A percentile compares a stretch with the other conserved stretches of the same genome.
phyloP scores from a whole-genome alignment of 2,888 invertebrate genomes.

The Xestia xanthographa region DNA sequence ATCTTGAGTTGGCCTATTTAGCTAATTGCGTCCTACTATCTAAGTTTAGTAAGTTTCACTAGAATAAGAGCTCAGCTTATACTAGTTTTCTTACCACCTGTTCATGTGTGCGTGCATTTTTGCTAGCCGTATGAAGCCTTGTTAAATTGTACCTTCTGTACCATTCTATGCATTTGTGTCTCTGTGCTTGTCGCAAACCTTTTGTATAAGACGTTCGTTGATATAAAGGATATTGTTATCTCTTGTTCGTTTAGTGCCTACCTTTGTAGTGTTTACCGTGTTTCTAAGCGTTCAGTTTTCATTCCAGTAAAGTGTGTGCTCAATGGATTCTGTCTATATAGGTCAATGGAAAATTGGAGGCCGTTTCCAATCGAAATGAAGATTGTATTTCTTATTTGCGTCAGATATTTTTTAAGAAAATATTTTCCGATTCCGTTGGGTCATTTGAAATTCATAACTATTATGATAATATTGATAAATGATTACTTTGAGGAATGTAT shows the following conservation, averaged over 20 bases:
- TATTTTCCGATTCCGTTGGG: conserved; percentile 10
- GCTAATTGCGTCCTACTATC: neutral
- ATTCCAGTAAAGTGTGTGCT: conserved; percentile 72
- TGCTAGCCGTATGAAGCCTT: neutral
- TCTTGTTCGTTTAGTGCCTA: conserved; percentile 73
- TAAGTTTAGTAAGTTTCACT: neutral
- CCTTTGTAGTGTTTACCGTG: conserved; percentile 73
- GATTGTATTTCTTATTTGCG: conserved; percentile 55
- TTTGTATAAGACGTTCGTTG: conserved; percentile 62
- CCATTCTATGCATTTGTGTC: neutral
- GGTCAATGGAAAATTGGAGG: conserved; percentile 71
- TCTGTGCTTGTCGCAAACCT: conserved; percentile 37
- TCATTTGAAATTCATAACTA: conserved; percentile 38
- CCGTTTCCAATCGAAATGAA: conserved; percentile 40
- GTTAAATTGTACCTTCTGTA: conserved; percentile 17
- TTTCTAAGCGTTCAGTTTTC: conserved; percentile 73
- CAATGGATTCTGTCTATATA: conserved; percentile 72
- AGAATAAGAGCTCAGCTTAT: neutral
- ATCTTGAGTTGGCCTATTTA: neutral
- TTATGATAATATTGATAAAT: conserved; percentile 14
- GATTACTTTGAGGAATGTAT: conserved; percentile 9
- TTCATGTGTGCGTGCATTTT: neutral
- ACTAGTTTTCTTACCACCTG: neutral
- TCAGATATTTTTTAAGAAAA: conserved; percentile 18
- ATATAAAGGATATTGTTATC: conserved; percentile 78